Conservation (phyloP, 1,140 invertebrate species). For the Phthorimaea operculella region DNA sequence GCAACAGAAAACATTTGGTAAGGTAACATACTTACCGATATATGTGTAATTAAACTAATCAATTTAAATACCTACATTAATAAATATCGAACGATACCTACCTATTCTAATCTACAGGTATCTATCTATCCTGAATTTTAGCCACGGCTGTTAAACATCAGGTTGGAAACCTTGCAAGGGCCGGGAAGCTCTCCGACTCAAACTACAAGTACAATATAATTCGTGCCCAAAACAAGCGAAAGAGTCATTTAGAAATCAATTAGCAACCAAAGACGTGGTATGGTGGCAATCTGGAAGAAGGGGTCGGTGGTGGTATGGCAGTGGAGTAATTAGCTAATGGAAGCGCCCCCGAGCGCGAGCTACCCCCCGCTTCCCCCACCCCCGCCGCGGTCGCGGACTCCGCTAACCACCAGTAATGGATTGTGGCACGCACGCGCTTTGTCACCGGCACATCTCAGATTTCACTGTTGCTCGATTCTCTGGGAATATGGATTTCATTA, state of each 20-base stretch:
- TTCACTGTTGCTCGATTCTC: conserved; percentile 16
- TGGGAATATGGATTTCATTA: too few relatives aligned
- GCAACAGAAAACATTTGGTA: too few relatives aligned
- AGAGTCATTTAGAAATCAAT: conserved; percentile 34
- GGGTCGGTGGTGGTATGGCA: conserved; percentile 32
- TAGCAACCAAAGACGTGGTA: conserved; percentile 43
- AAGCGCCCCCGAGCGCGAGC: conserved; percentile 24
- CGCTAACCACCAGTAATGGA: conserved; percentile 42
- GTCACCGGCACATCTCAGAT: conserved; percentile 40
- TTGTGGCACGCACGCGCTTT: conserved; percentile 48
- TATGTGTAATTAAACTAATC: too few relatives aligned
- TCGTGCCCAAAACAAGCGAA: conserved; percentile 8
- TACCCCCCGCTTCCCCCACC: conserved; percentile 14
- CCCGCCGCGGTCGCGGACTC: too few relatives aligned
- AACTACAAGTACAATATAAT: too few relatives aligned
- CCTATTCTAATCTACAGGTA: too few relatives aligned
- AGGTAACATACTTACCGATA: too few relatives aligned
- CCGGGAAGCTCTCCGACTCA: conserved; percentile 34
- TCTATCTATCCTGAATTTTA: too few relatives aligned
- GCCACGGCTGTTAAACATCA: too few relatives aligned
- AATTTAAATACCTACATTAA: too few relatives aligned
- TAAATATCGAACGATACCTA: too few relatives aligned
- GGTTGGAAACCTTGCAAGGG: conserved; percentile 8
- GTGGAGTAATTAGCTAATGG: conserved; percentile 60
- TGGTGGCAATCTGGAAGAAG: conserved; percentile 59